Evolutionary conservation across 92 coral and sea anemone species (phyloP), one percentile per base, ranked within the genome.

Genomic region (Parazoanthus swiftii): DNA sequence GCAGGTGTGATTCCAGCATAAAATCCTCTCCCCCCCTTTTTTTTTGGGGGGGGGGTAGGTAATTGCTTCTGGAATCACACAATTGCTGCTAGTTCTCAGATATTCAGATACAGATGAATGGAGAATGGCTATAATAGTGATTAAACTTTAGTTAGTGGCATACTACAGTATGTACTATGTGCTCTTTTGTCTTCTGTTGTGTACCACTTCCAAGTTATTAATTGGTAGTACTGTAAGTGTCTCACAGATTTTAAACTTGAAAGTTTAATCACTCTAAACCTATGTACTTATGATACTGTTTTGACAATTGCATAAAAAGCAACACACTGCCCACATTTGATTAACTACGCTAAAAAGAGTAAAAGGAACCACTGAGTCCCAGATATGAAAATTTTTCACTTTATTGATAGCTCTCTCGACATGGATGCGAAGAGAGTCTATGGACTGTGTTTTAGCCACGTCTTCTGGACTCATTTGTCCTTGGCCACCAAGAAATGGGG

Each of bases 381-480:
- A 78, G 37, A 78, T 78, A 14, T 78, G 82, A 38, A 78, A 78
- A 26, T 78, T 78, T 9, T 78, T 78, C 21, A 78, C 18, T 15
- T 78, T 78, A 20, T 78, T 78, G 39, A 78, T 78, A 21, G 82
- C 82, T 38, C 82, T 78, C 18, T 78, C 82, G 15, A 78, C 59
- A 39, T 78, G 59, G 23, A 78, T 54, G 9, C 82, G 9, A 3
- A 38, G 37, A 38, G 82, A 78, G 8, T 59, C 82, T 5, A 78
- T 78, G 33, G 56, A n/a, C 66, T 78, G 82, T 4, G 82, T 78
- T 78, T 78, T 78, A 4, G 37, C 58, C 15, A 78, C 82, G 4
- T 78, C 82, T 37, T 78, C 82, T 44, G 82, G 29, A 78, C 82
- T 78, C 82, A 78, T 78, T 38, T 78, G 82, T 1, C 56, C 82